Base-by-base conservation (phyloP, 1,140 invertebrate species). In the Phortica variegata region DNA sequence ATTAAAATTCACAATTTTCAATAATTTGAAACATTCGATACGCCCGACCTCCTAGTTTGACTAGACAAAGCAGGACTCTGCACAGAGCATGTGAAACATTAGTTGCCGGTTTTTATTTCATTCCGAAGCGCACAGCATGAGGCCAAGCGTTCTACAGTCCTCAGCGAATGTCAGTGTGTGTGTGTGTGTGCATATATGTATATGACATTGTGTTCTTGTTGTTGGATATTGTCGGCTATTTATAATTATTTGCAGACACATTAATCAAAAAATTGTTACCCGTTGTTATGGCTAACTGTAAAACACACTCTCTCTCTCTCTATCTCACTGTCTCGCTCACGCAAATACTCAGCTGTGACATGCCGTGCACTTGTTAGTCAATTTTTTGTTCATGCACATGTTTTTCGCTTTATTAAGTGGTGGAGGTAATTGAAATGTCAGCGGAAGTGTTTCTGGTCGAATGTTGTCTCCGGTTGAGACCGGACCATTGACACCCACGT, bases 361-460 rank as follows among this genome's bases (percentile, higher is more conserved):
- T 31, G 31, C 34, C 32, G 19, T 43, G 41, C 49, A 52, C 39
- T 55, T 55, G 53, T 52, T 52, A 47, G 53, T 48, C 53, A 55
- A 43, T 49, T 44, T n/a, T 47, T 36, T 49, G 47, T 29, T 23
- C 17, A 16, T 13, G 44, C 37, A 43, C 15, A 3, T 31, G 26
- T 15, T 38, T 39, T 43, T 43, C 39, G 47, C 37, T 61, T 52
- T 53, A 70, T 63, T 60, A 63, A 62, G 62, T 58, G 63, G 55
- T 72, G 68, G 51, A 72, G 69, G 69, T 73, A 73, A 73, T 73
- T 72, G 65, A 73, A 73, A 73, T 73, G 69, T 73, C 69, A 73
- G 61, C 69, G 69, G 68, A 73, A 73, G 68, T 72, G 68, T 73
- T 73, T 61, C 59, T 56, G 68, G 68, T 56, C 61, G 52, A 47